Percentiles rank a stretch among this genome's conserved stretches.
Evolutionary conservation across 2,888 invertebrate species (phyloP).

Genomic region (Pristionchus mayeri): DNA sequence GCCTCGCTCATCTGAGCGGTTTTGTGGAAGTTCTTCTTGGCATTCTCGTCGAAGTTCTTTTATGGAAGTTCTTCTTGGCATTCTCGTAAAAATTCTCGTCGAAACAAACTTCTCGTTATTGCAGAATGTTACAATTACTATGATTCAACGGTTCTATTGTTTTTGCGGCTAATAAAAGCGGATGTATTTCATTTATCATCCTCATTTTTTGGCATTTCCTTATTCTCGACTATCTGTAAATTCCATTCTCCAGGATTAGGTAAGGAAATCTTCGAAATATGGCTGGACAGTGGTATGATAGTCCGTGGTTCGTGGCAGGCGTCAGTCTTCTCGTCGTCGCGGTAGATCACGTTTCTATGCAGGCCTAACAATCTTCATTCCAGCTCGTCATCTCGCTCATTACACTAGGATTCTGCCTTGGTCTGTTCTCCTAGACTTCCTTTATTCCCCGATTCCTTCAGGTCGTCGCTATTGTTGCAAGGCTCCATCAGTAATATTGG

Average conservation of each 20-base stretch:
- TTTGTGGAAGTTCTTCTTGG: no score
- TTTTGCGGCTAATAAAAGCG: neutral
- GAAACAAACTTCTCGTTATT: neutral
- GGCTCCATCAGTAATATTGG: neutral
- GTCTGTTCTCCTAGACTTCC: neutral
- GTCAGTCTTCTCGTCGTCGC: neutral
- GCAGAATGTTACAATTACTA: neutral
- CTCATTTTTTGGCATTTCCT: neutral
- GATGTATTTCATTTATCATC: neutral
- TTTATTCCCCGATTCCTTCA: neutral
- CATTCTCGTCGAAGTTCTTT: no score
- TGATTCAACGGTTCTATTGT: slow-evolving; percentile 14
- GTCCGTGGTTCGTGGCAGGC: neutral
- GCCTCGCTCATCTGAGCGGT: no score
- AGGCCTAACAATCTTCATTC: neutral
- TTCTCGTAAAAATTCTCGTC: neutral
- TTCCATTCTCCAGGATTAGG: neutral
- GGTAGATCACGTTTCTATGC: neutral
- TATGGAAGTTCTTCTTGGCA: no score
- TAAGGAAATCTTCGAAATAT: no score
- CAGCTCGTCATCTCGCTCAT: neutral
- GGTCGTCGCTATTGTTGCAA: slow-evolving; percentile 32
- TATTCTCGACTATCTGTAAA: neutral
- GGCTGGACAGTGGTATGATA: neutral
- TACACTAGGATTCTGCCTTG: neutral